A percentile compares a stretch with the other conserved stretches of the same genome.
phyloP scores from a whole-genome alignment of 1,140 invertebrate species.

The Diachasmimorpha longicaudata region DNA sequence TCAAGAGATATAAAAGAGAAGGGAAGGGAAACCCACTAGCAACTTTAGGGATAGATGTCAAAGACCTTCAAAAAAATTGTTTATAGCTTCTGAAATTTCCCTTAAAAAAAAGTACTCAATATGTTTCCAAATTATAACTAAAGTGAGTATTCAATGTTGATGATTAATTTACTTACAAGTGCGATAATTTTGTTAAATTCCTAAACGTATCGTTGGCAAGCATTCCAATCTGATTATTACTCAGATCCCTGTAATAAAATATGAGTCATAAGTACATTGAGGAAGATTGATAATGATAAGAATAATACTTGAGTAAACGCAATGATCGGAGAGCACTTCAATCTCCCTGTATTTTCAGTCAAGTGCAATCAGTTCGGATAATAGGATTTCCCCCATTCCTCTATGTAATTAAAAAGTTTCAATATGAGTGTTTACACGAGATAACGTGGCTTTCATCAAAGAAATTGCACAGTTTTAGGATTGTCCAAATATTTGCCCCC shows the following conservation, averaged over 20 bases:
- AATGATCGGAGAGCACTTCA: not conserved
- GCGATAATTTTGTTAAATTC: conserved; percentile 88
- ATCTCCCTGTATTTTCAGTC: not conserved
- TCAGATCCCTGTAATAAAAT: conserved; percentile 82
- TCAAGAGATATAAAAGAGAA: too few species aligned
- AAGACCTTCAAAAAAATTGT: conserved; percentile 1
- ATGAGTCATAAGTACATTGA: conserved; percentile 38
- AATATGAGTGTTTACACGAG: not conserved
- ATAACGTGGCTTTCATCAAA: not conserved
- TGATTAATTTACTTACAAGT: conserved; percentile 78
- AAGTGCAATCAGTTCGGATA: not conserved
- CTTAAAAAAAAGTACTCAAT: too few species aligned
- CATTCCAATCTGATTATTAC: conserved; percentile 93
- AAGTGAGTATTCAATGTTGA: too few species aligned
- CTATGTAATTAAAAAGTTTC: conserved; percentile 3
- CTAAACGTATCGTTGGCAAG: conserved; percentile 91
- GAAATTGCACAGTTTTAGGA: not conserved
- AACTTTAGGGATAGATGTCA: too few species aligned
- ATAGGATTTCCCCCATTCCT: not conserved
- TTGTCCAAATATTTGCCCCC: not conserved
- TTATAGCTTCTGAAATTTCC: not conserved
- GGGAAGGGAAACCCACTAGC: too few species aligned
- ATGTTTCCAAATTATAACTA: too few species aligned
- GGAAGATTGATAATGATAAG: conserved; percentile 12
- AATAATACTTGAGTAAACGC: not conserved